Percentiles rank a stretch among this genome's conserved stretches.
These are phyloP conservation scores for Stenurella melanura DNA, from an alignment of 2,888 invertebrate genomes.

Conservation along the genomic window DNA sequence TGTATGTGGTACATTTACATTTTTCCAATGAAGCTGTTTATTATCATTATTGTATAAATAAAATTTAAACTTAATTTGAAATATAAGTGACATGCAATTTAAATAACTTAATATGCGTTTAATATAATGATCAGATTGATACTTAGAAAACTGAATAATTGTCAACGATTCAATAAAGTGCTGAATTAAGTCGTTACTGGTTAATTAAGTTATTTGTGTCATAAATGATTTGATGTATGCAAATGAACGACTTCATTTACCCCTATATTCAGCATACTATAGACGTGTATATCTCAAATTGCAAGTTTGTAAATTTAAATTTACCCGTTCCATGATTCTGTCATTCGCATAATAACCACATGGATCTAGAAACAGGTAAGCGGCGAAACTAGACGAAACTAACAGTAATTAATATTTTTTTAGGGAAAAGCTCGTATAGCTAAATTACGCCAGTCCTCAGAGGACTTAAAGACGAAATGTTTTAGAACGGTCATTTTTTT, in stretches of 20 bases:
- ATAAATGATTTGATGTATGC: slow-evolving; percentile 58
- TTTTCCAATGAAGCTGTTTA: too few relatives aligned
- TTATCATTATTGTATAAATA: too few relatives aligned
- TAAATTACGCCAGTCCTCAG: too few relatives aligned
- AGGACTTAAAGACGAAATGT: too few relatives aligned
- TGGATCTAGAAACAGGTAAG: not conserved
- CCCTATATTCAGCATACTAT: slow-evolving; percentile 34
- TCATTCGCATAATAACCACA: slow-evolving; percentile 10
- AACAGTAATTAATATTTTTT: too few relatives aligned
- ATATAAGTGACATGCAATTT: too few relatives aligned
- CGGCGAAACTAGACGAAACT: too few relatives aligned
- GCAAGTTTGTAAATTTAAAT: slow-evolving; percentile 20
- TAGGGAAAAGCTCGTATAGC: too few relatives aligned
- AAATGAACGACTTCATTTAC: slow-evolving; percentile 53
- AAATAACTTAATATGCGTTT: not conserved
- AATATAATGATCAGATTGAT: not conserved
- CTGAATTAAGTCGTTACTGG: slow-evolving; percentile 55
- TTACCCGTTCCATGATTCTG: slow-evolving; percentile 15
- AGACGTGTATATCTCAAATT: slow-evolving; percentile 1
- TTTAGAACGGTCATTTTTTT: too few relatives aligned
- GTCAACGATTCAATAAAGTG: slow-evolving; percentile 48
- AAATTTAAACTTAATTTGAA: too few relatives aligned
- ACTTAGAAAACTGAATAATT: slow-evolving; percentile 48
- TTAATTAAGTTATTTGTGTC: slow-evolving; percentile 58
- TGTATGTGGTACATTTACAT: too few relatives aligned